These are phyloP conservation scores for Ophion slaviceki DNA, from an alignment of 2,888 invertebrate species.

Conservation along the genomic window DNA sequence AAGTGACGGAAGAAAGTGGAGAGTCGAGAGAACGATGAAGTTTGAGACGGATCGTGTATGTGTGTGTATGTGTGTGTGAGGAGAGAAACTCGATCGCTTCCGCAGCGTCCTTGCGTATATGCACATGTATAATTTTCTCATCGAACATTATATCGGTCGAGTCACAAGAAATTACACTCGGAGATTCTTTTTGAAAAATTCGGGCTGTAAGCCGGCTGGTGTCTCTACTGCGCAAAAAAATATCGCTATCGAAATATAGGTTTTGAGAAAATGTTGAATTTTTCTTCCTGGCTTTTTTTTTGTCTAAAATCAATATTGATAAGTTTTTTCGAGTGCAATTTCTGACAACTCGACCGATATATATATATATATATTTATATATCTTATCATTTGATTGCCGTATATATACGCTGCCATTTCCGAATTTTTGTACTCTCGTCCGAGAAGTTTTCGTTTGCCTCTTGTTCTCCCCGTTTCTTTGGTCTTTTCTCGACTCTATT, in stretches of 20 bases:
- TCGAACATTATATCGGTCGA: conserved; percentile 23
- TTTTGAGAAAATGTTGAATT: not conserved
- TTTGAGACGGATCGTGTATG: not conserved
- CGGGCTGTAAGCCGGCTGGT: too few species aligned
- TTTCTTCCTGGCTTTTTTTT: not conserved
- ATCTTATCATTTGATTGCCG: conserved; percentile 3
- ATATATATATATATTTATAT: conserved; percentile 1
- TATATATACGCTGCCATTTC: not conserved
- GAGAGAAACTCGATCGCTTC: conserved; percentile 60
- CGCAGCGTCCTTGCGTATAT: conserved; percentile 60
- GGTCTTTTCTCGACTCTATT: too few species aligned
- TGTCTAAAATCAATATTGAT: not conserved
- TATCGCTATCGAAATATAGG: not conserved
- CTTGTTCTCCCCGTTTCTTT: too few species aligned
- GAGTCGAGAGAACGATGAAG: not conserved
- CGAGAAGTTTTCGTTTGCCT: too few species aligned
- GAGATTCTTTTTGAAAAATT: not conserved
- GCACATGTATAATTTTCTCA: conserved; percentile 22
- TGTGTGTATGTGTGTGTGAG: not conserved
- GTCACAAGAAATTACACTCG: conserved; percentile 41
- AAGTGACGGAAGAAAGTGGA: conserved; percentile 23
- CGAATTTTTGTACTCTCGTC: too few species aligned
- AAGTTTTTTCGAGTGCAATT: not conserved
- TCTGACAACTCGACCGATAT: too few species aligned
- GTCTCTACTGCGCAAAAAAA: not conserved